Conservation (phyloP, 2,113 vertebrate genomes). For the Semicossyphus pulcher region DNA sequence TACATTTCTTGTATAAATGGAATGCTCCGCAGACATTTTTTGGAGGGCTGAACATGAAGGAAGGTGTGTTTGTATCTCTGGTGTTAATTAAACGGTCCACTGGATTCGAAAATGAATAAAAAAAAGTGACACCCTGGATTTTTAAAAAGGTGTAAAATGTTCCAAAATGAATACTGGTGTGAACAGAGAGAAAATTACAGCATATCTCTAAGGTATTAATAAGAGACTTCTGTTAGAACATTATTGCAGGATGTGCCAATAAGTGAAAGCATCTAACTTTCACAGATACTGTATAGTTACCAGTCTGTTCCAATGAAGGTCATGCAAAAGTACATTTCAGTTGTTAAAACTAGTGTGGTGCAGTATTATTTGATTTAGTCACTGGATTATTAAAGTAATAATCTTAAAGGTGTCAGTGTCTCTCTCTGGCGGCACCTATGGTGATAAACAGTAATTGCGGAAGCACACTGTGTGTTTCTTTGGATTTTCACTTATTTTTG, state of each 20-base stretch:
- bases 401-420: too few species aligned
- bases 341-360: too few species aligned
- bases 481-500: too few species aligned
- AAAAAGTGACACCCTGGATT: conserved; percentile 15
- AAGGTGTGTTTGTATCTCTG: conserved; percentile 4
- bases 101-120: conserved; percentile 48
- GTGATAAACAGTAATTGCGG: too few species aligned
- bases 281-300: too few species aligned
- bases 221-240: neutral
- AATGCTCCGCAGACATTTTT: neutral
- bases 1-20: conserved; percentile 9
- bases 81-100: conserved; percentile 53
- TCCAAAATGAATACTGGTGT: conserved; percentile 21
- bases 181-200: conserved; percentile 22
- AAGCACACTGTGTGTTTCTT: too few species aligned
- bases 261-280: neutral
- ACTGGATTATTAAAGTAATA: too few species aligned
- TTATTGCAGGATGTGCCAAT: neutral
- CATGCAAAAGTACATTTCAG: too few species aligned
- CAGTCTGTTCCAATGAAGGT: too few species aligned
- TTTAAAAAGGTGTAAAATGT: conserved; percentile 18
- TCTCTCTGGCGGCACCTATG: too few species aligned
- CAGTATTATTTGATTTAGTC: too few species aligned
- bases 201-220: neutral
- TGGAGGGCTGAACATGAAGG: conserved; percentile 13